Evolutionary conservation across 2,113 vertebrate genomes (phyloP).

Genomic region (Talpa occidentalis): DNA sequence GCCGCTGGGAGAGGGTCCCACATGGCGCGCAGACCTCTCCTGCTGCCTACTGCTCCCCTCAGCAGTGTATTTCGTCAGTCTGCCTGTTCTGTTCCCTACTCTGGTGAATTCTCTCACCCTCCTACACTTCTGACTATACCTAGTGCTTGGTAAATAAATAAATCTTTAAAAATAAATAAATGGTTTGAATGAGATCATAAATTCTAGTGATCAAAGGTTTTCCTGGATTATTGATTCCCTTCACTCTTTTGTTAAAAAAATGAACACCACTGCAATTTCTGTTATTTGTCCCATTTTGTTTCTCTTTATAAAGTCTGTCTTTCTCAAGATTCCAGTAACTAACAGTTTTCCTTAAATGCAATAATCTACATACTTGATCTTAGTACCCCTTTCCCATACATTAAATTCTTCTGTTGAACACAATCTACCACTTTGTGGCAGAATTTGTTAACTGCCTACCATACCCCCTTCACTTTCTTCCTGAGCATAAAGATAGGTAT

Average conservation of each 20-base stretch:
- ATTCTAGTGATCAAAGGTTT: background rate
- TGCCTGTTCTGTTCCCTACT: too few relatives aligned
- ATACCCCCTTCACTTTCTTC: background rate
- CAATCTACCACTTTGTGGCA: background rate
- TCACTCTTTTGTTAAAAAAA: background rate
- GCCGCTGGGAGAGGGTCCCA: too few relatives aligned
- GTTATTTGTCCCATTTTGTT: background rate
- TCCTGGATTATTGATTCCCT: background rate
- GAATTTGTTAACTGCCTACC: background rate
- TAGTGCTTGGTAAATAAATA: too few relatives aligned
- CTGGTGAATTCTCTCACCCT: too few relatives aligned
- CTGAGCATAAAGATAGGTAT: background rate
- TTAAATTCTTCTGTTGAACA: background rate
- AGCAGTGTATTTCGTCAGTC: too few relatives aligned
- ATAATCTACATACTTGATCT: slow-evolving; percentile 1
- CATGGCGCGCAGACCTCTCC: too few relatives aligned
- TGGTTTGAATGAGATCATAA: background rate
- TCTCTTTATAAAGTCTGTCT: background rate
- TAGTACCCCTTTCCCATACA: background rate
- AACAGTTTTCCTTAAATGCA: background rate
- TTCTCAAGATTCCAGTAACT: background rate
- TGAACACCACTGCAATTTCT: background rate
- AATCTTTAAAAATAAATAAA: too few relatives aligned
- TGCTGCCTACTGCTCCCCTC: too few relatives aligned
- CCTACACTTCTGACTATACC: too few relatives aligned